phyloP scores from a whole-genome alignment of 1,140 invertebrate genomes.

The Teleogryllus occipitalis region DNA sequence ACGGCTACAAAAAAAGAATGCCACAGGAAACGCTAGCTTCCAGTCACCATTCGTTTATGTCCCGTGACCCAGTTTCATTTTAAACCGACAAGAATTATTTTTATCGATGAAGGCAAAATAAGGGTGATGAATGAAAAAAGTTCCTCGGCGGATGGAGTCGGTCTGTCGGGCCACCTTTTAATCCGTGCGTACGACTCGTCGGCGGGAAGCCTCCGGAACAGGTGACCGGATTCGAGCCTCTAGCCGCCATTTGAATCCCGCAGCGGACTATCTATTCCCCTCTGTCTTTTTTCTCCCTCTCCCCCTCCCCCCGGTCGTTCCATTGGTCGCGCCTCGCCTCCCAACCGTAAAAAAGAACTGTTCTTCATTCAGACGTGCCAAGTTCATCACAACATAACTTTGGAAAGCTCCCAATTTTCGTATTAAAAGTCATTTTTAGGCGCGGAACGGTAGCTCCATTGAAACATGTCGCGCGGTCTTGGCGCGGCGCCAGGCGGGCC shows the following conservation, averaged over 20 bases:
- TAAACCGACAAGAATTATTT: too few relatives aligned
- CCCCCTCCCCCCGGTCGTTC: neutral
- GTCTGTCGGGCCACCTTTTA: neutral
- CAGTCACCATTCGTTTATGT: too few relatives aligned
- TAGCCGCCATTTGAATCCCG: neutral
- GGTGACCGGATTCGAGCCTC: neutral
- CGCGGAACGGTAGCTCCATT: neutral
- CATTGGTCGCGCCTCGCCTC: neutral
- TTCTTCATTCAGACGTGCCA: constrained; percentile 3
- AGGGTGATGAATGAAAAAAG: neutral
- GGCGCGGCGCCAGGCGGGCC: neutral
- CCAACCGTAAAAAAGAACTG: neutral
- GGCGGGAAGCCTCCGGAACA: neutral
- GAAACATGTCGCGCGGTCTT: neutral
- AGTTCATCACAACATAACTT: constrained; percentile 5
- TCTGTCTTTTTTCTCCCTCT: neutral
- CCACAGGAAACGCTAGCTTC: too few relatives aligned
- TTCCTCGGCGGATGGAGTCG: neutral
- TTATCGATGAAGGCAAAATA: neutral
- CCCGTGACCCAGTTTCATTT: too few relatives aligned
- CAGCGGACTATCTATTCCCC: neutral
- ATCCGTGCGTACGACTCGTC: too few relatives aligned
- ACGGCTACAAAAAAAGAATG: too few relatives aligned
- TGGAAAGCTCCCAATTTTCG: neutral
- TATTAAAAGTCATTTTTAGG: constrained; percentile 6